Conservation (phyloP, 2,113 vertebrate genomes). For the human (Homo sapiens) region GRCh38 chr2:65839001-65839500, state of each 20-base stretch:
- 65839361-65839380: background rate
- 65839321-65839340: background rate
- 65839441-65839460: background rate
- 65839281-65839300: background rate
- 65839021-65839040: background rate
- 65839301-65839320: background rate
- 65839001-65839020: background rate
- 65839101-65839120: background rate
- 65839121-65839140: background rate
- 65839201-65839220: background rate
- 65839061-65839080: background rate
- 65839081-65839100: background rate
- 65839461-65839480: background rate
- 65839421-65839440: background rate
- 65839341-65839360: background rate
- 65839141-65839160: background rate
- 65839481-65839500: no score
- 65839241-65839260: background rate
- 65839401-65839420: background rate
- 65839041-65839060: background rate
- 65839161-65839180: background rate
- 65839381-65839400: background rate
- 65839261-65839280: background rate
- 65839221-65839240: constrained; percentile 4
- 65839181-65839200: background rate